These are phyloP conservation scores for Pimpla rufipes DNA, from an alignment of 2,888 invertebrate species.

Conservation along the genomic window DNA sequence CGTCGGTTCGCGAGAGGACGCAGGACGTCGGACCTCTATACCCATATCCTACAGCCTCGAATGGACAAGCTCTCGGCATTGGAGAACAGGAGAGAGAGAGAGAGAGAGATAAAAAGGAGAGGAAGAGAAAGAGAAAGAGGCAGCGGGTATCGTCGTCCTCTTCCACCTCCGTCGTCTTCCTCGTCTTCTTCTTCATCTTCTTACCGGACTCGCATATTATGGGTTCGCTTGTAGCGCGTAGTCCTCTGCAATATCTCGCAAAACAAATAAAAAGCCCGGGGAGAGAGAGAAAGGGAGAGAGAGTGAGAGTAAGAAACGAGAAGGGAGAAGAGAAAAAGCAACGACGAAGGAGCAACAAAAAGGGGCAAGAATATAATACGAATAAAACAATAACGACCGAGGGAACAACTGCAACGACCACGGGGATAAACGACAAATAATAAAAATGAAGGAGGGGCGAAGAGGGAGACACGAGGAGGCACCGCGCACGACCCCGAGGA, in stretches of 20 bases:
- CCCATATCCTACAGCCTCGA: conserved; percentile 47
- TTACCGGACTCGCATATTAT: conserved; percentile 80
- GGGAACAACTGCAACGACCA: conserved; percentile 55
- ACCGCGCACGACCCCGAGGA: conserved; percentile 44
- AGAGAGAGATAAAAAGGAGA: conserved; percentile 32
- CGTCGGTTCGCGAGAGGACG: conserved; percentile 47
- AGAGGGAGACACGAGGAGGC: conserved; percentile 28
- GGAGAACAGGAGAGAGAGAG: neutral
- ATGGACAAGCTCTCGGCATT: conserved; percentile 63
- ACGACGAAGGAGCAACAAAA: conserved; percentile 18
- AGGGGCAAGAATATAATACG: conserved; percentile 47
- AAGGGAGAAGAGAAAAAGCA: conserved; percentile 5
- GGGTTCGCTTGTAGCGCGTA: conserved; percentile 68
- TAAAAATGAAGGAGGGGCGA: conserved; percentile 57
- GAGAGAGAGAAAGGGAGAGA: conserved; percentile 18
- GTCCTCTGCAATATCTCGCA: conserved; percentile 51
- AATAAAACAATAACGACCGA: conserved; percentile 60
- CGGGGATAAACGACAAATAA: conserved; percentile 66
- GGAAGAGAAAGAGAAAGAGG: conserved; percentile 44
- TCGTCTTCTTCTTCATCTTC: conserved; percentile 66
- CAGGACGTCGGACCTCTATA: conserved; percentile 47
- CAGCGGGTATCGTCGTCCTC: conserved; percentile 70
- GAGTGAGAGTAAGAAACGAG: neutral
- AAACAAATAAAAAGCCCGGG: conserved; percentile 54
- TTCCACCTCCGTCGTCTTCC: conserved; percentile 76